Evolutionary conservation across 2,888 invertebrate species (phyloP).

Genomic region (Salpingus planirostris): DNA sequence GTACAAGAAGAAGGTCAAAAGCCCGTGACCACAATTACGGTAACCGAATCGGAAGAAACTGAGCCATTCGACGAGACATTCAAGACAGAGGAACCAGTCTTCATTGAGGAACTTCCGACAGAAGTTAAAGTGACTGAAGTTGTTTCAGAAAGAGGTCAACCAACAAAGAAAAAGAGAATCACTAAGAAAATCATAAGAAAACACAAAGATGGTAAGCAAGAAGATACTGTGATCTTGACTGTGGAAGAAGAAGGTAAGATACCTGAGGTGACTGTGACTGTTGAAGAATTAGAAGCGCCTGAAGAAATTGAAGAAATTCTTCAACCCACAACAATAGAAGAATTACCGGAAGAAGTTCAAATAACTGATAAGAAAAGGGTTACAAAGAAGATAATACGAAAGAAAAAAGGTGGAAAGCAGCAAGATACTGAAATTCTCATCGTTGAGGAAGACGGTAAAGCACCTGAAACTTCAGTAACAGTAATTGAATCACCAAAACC

Average conservation of each 20-base stretch:
- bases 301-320: conserved; percentile 30
- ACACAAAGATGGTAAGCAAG: not conserved
- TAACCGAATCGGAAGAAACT: conserved; percentile 29
- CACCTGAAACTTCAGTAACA: conserved; percentile 25
- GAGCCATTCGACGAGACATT: conserved; percentile 18
- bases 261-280: conserved; percentile 29
- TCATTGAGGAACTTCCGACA: not conserved
- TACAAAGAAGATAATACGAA: conserved; percentile 26
- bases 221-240: conserved; percentile 27
- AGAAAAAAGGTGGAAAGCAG: conserved; percentile 21
- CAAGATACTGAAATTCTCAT: conserved; percentile 35
- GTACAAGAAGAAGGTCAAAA: conserved; percentile 15
- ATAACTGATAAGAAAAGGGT: conserved; percentile 21
- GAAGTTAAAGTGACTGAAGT: conserved; percentile 26
- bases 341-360: conserved; percentile 18
- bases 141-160: conserved; percentile 20
- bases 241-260: conserved; percentile 19
- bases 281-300: conserved; percentile 22
- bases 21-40: conserved; percentile 4
- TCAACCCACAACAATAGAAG: conserved; percentile 16
- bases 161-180: conserved; percentile 13
- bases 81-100: conserved; percentile 29
- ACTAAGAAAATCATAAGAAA: not conserved
- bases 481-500: conserved; percentile 4
- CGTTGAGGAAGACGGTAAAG: conserved; percentile 27